A percentile compares a stretch with the other conserved stretches of the same genome.
Conservation (phyloP, 2,113 vertebrate genomes). For the human (Homo sapiens) region DNA sequence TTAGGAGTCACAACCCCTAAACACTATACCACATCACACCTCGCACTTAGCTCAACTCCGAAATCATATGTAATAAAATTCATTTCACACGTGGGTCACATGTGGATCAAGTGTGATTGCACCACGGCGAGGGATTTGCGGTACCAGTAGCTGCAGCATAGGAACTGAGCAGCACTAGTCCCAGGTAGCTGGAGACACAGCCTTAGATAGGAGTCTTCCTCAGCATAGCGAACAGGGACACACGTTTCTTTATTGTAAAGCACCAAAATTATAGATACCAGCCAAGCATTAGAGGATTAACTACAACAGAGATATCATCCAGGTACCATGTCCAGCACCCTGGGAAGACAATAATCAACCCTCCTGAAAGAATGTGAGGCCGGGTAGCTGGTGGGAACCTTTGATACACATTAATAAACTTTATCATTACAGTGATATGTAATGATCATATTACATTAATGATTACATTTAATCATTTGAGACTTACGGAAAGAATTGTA, state of each 20-base stretch:
- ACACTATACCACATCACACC: background rate
- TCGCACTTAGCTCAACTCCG: background rate
- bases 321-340: background rate
- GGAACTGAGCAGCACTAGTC: background rate
- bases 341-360: background rate
- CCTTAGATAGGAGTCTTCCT: background rate
- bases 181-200: background rate
- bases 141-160: too few relatives aligned
- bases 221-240: background rate
- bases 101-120: background rate
- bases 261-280: background rate
- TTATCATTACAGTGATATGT: background rate
- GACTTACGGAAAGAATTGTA: background rate
- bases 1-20: background rate
- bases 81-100: background rate
- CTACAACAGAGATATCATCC: background rate
- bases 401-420: background rate
- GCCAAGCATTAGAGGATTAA: background rate
- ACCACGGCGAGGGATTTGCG: background rate
- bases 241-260: background rate
- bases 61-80: background rate
- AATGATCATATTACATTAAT: too few relatives aligned
- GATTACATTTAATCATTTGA: background rate
- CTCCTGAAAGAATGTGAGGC: background rate
- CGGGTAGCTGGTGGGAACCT: background rate